Percentiles rank a stretch among this genome's conserved stretches.
phyloP scores from a whole-genome alignment of 2,797 vertebrate genomes.

The Phataginus tricuspis region DNA sequence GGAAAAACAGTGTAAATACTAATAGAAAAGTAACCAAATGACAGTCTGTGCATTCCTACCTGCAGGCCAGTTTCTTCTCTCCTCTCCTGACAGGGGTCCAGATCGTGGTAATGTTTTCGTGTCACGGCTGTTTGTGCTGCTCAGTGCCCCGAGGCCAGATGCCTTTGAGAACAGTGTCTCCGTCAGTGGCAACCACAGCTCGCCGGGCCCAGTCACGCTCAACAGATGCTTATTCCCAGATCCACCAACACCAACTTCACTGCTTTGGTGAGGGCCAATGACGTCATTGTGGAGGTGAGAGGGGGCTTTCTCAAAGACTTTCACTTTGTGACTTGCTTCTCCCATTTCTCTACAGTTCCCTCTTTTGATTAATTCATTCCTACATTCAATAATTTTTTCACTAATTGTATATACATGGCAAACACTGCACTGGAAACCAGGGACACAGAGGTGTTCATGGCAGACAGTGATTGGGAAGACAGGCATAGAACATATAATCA shows the following conservation, averaged over 20 bases:
- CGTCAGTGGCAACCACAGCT: background rate
- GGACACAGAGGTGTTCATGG: background rate
- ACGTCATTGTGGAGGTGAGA: background rate
- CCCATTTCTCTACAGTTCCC: background rate
- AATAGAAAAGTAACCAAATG: background rate
- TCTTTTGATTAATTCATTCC: background rate
- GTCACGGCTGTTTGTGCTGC: background rate
- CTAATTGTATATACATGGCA: background rate
- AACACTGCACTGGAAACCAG: background rate
- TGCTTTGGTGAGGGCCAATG: background rate
- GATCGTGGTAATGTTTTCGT: background rate
- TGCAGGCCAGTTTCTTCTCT: background rate
- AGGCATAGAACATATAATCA: background rate
- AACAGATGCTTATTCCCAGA: background rate
- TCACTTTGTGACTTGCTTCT: background rate
- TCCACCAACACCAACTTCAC: background rate
- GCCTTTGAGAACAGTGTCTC: background rate
- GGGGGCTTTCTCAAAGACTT: background rate
- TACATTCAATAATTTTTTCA: background rate
- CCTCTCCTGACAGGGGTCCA: background rate
- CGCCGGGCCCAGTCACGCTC: background rate
- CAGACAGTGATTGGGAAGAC: background rate
- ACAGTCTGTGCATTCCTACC: background rate
- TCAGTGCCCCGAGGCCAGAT: background rate
- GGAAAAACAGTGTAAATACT: background rate